Base-by-base conservation (phyloP, 2,797 vertebrate genomes). In the Galaxias olidus region DNA sequence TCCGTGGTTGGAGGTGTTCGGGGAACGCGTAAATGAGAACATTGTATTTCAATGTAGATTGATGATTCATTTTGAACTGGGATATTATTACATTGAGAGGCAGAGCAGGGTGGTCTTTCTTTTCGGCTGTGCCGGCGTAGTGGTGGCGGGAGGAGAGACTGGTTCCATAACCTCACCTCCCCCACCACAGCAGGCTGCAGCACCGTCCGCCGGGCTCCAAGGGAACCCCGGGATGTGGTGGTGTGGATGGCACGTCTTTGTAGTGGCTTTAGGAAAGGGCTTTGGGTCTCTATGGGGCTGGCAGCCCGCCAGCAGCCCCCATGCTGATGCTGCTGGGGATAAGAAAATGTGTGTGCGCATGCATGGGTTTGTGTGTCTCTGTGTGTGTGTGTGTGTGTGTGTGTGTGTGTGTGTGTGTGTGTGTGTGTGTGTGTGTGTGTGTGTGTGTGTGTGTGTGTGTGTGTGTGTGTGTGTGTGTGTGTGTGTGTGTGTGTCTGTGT, bases 211-310 rank as follows among this genome's bases (percentile, higher is more conserved):
- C 46, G 63, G 80, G 61, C 63, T 83, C 73, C 54, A 18, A 52
- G 61, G 72, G 81, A 81, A 74, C 75, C 66, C 65, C 42, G 30
- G 64, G 70, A 78, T 77, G 55, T 55, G 68, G 61, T 70, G 57
- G 55, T 65, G 66, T 69, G 30, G 61, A 68, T 63, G 80, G 6
- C 56, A 69, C 62, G 61, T 73, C 53, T 20, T 61, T 43, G 40
- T 68, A 52, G 59, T 68, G 48, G 68, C 20, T 80, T 83, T 78
- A 68, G 2, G 5, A 68, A 80, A 72, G 40, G 57, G 48, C 44
- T 74, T 81, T 85, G 83, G 54, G 49, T 82, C 46, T 73, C 68
- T 73, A 74, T 70, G 69, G 69, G 54, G 40, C 61, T 81, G 82
- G 68, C 73, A 70, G 63, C 13, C 19, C 74, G 44, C 68, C 82